Base-by-base conservation (phyloP, 2,797 vertebrate genomes). In the Lepilemur ruficaudatus region DNA sequence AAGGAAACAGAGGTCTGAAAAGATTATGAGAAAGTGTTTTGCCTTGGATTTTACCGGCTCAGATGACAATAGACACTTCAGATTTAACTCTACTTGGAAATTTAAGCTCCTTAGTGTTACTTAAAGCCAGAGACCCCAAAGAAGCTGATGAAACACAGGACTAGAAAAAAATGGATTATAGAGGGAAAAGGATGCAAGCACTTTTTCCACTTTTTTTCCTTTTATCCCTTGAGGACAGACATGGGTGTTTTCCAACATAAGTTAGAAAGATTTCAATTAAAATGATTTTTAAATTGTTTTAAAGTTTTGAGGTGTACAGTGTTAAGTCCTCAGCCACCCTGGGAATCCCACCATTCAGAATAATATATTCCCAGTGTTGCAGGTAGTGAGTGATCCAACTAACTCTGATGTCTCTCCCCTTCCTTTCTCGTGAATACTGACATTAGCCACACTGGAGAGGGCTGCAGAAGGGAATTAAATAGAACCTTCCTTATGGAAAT, bases 51-150 rank as follows among this genome's bases (percentile, higher is more conserved):
- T 93, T 86, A 91, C 89, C 59, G 82, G 46, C 52, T 89, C 61
- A 35, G 25, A 5, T 65, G 67, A 63, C 73, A 91, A 63, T 18
- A 59, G 55, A 82, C 23, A 67, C 32, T 72, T 46, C 52, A 23
- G 72, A 50, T 94, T 93, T 46, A 83, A 63, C 63, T 83, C 81
- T 75, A 23, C 93, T 65, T 50, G 32, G 57, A 89, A 84, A 85
- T 75, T 6, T 87, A 57, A 95, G 76, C 93, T 85, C 73, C 41
- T 89, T 48, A 83, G 41, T 32, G 46, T 15, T 57, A 57, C 48
- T 17, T 63, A 84, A 81, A 69, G 32, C 63, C 63, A 87, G 43
- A 72, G 22, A 73, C 50, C 43, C 69, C 38, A 48, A 81, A 91
- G 20, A 50, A 83, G 6, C n/a, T 6, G 15, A 81, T 35, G 61